Evolutionary conservation across 37 sponge, comb jelly and placozoan species (phyloP), one percentile per base, ranked within the genome.

Genomic region (Agelas oroides): DNA sequence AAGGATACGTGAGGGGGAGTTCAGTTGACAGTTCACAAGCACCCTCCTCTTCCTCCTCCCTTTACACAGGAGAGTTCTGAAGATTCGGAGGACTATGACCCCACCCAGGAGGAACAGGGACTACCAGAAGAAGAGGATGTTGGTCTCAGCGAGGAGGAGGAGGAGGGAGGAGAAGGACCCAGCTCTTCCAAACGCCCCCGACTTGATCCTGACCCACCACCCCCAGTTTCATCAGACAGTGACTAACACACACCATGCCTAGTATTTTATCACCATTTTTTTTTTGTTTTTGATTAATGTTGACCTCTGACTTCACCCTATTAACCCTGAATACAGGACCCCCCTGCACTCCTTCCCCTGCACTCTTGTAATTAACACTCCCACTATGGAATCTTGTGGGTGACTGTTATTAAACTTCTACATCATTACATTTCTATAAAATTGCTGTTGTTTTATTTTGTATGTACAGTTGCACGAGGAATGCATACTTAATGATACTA

Each of bases 41-140:
- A 31, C 5, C 30, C 57, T 34, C 57, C 23, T 31, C 32, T n/a
- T 24, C 53, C 31, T 13, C 30, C n/a, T n/a, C n/a, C n/a, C n/a
- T n/a, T n/a, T 53, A 20, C 41, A 15, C 70, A 86, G 71, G 62
- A 71, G 2, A 40, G 77, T 70, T n/a, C n/a, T 58, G 83, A 83
- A 19, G 85, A 86, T 33, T 82, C 75, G 56, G 85, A 57, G 0
- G 91, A 91, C 38, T 91, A 86, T 76, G 83, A 86, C 36, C 91
- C 91, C n/a, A n/a, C n/a, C n/a, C n/a, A n/a, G 5, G 84, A 78
- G 30, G 70, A 81, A 20, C 81, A 61, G 5, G 83, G 82, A 55
- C 38, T 32, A 24, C 41, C 59, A 28, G 69, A 81, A 30, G 72
- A 74, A 32, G 81, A 73, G 15, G 61, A 81, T 40, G 18, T 75